Evolutionary conservation across 2,888 invertebrate genomes (phyloP), one percentile per base, ranked within the genome.

Genomic region (Megastigmus dorsalis): DNA sequence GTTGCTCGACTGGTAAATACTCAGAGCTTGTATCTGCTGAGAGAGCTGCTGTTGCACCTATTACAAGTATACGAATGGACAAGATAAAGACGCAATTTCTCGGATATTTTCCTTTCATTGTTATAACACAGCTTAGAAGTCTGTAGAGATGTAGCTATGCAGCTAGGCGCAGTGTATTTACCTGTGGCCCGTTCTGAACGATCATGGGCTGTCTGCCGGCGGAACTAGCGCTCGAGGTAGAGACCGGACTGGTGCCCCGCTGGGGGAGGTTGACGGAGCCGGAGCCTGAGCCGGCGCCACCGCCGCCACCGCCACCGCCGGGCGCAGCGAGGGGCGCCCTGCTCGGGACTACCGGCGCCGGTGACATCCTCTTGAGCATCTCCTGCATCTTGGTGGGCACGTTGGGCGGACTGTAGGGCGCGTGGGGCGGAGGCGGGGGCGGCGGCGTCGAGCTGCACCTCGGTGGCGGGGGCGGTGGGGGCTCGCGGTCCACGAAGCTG

Each of bases 21-120:
- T 94, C 76, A 96, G 90, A 26, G 95, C 95, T 88, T 96, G 96
- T 89, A 97, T 95, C 87, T 96, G 96, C 87, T 96, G 96, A 67
- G 93, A 91, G 65, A 97, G 90, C 88, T 96, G 96, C 83, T 96
- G 96, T 85, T 96, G 95, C 62, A 92, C 94, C 76, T 82, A n/a
- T n/a, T n/a, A n/a, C n/a, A n/a, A n/a, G n/a, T n/a, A n/a, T n/a
- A n/a, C n/a, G n/a, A n/a, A n/a, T n/a, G n/a, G n/a, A n/a, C n/a
- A n/a, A n/a, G n/a, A n/a, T n/a, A n/a, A n/a, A n/a, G n/a, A n/a
- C n/a, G n/a, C n/a, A n/a, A n/a, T n/a, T n/a, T n/a, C n/a, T n/a
- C n/a, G n/a, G n/a, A n/a, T n/a, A n/a, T n/a, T n/a, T n/a, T n/a
- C 4, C 13, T 18, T 54, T 2, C 28, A 54, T 54, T 15, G 4